Base-by-base conservation (phyloP, 92 coral and sea anemone genomes). In the Zoanthus gigantus region DNA sequence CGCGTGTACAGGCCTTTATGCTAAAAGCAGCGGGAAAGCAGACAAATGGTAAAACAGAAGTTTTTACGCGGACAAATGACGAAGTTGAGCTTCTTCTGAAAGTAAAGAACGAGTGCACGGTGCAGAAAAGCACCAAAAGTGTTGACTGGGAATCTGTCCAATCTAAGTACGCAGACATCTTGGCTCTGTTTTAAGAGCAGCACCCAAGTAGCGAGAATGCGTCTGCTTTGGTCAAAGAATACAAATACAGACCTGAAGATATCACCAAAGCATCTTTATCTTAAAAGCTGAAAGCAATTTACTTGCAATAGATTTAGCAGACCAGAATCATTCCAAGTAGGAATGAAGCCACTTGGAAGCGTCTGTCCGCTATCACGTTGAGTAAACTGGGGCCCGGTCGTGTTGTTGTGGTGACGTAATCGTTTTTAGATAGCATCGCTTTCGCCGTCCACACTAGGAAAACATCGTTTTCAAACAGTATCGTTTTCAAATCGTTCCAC, bases 121-220 rank as follows among this genome's bases (percentile, higher is more conserved):
- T 67, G 13, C 34, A 17, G 73, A 67, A 67, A 23, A 23, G 32
- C 34, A 9, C 76, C 9, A 78, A 89, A 72, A 71, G 58, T 78
- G 71, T 89, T 65, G 88, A 89, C 76, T 83, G 88, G 92, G 92
- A 89, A 71, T 83, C 85, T 16, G 76, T 77, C 69, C 83, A 89
- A 52, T 82, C 56, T 53, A 82, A 89, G 65, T 90, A 90, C 78
- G 48, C 58, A 53, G 89, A 78, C 52, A 89, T 89, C 54, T 81
- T 89, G 81, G 88, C 60, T 54, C 72, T 71, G 34, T 71, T 71
- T 14, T 8, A 32, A 45, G 32, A 71, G 14, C 75, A 71, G 75
- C 28, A 71, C 16, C 75, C 75, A 42, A 71, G 45, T 71, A 71
- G 32, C 28, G 32, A 11, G 32, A 88, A 82, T 56, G 91, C 88